phyloP scores from a whole-genome alignment of 2,888 invertebrate species.

The Phalera bucephala region DNA sequence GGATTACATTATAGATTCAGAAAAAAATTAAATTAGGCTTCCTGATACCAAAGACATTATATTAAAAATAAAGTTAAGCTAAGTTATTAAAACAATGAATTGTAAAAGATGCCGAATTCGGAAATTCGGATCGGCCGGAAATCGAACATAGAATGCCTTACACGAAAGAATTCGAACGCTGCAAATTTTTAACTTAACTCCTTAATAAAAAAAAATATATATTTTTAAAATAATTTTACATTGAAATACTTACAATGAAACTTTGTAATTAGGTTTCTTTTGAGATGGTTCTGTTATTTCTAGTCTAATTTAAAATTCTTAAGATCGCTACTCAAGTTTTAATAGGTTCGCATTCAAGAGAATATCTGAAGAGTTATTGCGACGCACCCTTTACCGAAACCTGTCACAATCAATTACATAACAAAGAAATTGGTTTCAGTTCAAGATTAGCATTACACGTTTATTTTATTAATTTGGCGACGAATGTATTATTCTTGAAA shows the following conservation, averaged over 20 bases:
- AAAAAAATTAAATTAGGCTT: constrained; percentile 6
- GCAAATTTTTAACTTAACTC: no score
- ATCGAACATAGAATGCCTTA: no score
- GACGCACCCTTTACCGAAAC: background rate
- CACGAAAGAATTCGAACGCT: constrained; percentile 28
- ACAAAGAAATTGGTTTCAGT: background rate
- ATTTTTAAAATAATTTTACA: no score
- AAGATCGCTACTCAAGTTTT: background rate
- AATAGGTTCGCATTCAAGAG: background rate
- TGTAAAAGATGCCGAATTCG: constrained; percentile 19
- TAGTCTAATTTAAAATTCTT: background rate
- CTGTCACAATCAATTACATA: background rate
- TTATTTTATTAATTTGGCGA: background rate
- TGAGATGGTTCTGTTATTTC: background rate
- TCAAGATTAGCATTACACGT: background rate
- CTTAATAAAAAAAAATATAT: no score
- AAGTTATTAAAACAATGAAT: no score
- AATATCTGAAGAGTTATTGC: background rate
- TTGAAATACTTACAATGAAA: no score
- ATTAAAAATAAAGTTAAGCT: constrained; percentile 11
- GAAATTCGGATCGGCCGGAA: constrained; percentile 31
- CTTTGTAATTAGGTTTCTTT: no score
- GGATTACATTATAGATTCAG: no score
- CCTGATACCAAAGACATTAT: constrained; percentile 10
- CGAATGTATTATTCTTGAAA: background rate